These are phyloP conservation scores for Torymus auratus DNA, from an alignment of 2,888 invertebrate species.

Conservation along the genomic window DNA sequence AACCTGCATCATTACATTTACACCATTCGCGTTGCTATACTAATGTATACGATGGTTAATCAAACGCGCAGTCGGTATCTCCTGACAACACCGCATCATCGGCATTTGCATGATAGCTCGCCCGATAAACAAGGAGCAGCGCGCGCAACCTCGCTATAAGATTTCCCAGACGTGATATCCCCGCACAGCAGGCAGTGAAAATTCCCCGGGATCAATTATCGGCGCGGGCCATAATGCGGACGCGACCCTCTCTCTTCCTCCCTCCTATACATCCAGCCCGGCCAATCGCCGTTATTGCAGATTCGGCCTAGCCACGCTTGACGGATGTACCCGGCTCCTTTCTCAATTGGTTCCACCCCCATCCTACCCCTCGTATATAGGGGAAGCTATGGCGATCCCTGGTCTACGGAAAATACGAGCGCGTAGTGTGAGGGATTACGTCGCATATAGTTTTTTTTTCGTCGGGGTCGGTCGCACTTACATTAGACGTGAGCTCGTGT, in stretches of 20 bases:
- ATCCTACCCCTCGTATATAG: slow-evolving; percentile 9
- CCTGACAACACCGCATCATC: slow-evolving; percentile 7
- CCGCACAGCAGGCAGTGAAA: slow-evolving; percentile 34
- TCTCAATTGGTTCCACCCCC: slow-evolving; percentile 50
- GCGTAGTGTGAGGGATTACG: slow-evolving; percentile 52
- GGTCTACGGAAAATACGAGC: slow-evolving; percentile 40
- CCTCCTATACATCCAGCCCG: background rate
- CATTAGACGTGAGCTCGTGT: slow-evolving; percentile 37
- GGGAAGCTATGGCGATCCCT: background rate
- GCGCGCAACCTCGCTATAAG: slow-evolving; percentile 14
- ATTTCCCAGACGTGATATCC: slow-evolving; percentile 54
- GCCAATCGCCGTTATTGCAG: slow-evolving; percentile 58
- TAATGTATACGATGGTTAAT: too few relatives aligned
- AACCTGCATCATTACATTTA: too few relatives aligned
- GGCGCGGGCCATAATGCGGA: slow-evolving; percentile 39
- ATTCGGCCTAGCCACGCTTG: slow-evolving; percentile 53
- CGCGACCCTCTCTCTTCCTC: slow-evolving; percentile 22
- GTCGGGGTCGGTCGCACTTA: background rate
- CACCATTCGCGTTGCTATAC: too few relatives aligned
- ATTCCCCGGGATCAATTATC: slow-evolving; percentile 56
- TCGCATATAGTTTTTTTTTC: slow-evolving; percentile 31
- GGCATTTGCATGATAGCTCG: background rate
- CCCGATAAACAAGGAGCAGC: background rate
- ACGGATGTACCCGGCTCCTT: slow-evolving; percentile 51
- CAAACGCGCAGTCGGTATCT: background rate